Evolutionary conservation across 2,113 vertebrate genomes (phyloP), one percentile per base, ranked within the genome.

Genomic region (Garra rufa): DNA sequence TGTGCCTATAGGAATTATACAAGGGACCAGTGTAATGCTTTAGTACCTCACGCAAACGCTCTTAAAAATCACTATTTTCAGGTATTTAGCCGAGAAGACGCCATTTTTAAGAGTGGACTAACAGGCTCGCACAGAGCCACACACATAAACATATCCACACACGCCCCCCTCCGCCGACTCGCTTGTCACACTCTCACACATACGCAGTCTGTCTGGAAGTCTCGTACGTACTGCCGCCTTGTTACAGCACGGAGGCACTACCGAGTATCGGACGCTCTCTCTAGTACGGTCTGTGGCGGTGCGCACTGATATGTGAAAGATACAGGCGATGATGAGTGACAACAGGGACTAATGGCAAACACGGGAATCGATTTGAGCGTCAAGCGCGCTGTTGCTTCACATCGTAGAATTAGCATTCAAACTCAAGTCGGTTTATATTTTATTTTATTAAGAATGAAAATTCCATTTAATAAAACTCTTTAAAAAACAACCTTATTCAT

Each of bases 21-120:
- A 61, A 76, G 4, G 30, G 30, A 1, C 21, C 38, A 41, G 34
- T 24, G n/a, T 6, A 26, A 19, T 19, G 55, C 14, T 19, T 78
- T 8, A 10, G 2, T 7, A 2, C 4, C 59, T 67, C 44, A 13
- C 14, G 50, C 5, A 48, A 69, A 76, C 34, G 41, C 10, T 48
- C 43, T 21, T 59, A 34, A 77, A 30, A 70, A 10, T 43, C 83
- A 57, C 78, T 77, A 87, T 88, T 91, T 90, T 87, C 79, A 48
- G 85, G 87, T 85, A 86, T 92, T 92, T 91, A 88, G 85, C 88
- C 91, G 85, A 85, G 77, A 88, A 89, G 93, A 92, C 94, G 94
- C 94, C 93, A 95, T 95, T 92, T 94, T 94, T 92, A 88, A 87
- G 85, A 89, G 88, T 78, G 90, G 89, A 90, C 88, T 90, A 88